A percentile compares a stretch with the other conserved stretches of the same genome.
Conservation (phyloP, 2,888 invertebrate species). For the Latheticus oryzae region DNA sequence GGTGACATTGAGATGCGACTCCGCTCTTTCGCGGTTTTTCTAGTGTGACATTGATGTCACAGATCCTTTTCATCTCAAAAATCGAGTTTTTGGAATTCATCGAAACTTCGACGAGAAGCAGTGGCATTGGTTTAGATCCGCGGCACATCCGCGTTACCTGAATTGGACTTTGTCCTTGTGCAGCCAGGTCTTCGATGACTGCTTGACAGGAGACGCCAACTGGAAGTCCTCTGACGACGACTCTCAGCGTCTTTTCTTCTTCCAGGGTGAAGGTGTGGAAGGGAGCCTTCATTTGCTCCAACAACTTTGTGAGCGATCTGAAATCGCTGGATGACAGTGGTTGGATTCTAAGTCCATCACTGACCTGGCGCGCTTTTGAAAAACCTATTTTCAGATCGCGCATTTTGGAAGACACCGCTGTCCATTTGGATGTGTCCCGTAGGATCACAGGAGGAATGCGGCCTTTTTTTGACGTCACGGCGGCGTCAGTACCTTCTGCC, state of each 20-base stretch:
- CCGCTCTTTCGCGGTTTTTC: not conserved
- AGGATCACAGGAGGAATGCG: conserved; percentile 2
- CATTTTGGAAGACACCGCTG: not conserved
- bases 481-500: no score
- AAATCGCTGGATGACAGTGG: not conserved
- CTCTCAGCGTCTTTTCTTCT: not conserved
- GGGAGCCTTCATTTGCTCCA: not conserved
- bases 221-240: not conserved
- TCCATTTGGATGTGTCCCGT: not conserved
- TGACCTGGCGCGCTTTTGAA: not conserved
- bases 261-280: not conserved
- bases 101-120: not conserved
- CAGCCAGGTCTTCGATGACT: not conserved
- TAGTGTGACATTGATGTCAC: not conserved
- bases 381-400: not conserved
- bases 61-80: not conserved
- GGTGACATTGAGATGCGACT: conserved; percentile 4
- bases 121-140: not conserved
- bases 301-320: not conserved
- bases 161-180: not conserved
- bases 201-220: not conserved
- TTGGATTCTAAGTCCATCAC: not conserved
- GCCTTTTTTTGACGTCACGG: no score
- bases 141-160: not conserved
- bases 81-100: not conserved